Evolutionary conservation across 2,888 invertebrate genomes (phyloP).

Genomic region (Cabera pusaria): DNA sequence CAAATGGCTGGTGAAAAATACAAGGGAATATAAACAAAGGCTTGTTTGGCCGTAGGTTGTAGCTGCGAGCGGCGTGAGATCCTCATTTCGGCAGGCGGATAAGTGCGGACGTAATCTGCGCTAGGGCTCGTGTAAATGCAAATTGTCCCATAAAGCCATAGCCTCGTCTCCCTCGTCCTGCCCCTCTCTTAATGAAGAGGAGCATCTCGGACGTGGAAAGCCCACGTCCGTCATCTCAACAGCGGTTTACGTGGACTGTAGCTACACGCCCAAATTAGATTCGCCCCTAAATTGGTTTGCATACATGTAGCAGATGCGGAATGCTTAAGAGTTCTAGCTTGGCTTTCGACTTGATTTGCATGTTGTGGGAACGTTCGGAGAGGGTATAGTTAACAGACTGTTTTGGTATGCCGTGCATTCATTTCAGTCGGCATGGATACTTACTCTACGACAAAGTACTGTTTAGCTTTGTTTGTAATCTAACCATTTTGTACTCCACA

Average conservation of each 20-base stretch:
- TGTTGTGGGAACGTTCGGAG: conserved; percentile 30
- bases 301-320: conserved; percentile 46
- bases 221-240: conserved; percentile 72
- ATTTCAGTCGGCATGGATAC: conserved; percentile 9
- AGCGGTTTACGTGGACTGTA: conserved; percentile 64
- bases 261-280: conserved; percentile 67
- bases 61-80: conserved; percentile 45
- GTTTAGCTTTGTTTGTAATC: conserved; percentile 4
- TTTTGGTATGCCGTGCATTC: conserved; percentile 22
- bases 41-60: conserved; percentile 67
- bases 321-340: conserved; percentile 37
- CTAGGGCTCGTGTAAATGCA: conserved; percentile 82
- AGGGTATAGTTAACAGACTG: conserved; percentile 18
- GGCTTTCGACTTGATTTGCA: conserved; percentile 34
- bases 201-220: conserved; percentile 65
- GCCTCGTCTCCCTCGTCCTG: conserved; percentile 45
- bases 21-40: conserved; percentile 76
- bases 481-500: no score
- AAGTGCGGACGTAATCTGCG: conserved; percentile 80
- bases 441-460: not conserved
- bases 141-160: conserved; percentile 81
- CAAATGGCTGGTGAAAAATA: conserved; percentile 77
- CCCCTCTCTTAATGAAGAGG: conserved; percentile 74
- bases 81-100: conserved; percentile 76
- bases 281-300: conserved; percentile 63